Evolutionary conservation across 2,888 invertebrate genomes (phyloP).

Genomic region (Diaphora mendica): DNA sequence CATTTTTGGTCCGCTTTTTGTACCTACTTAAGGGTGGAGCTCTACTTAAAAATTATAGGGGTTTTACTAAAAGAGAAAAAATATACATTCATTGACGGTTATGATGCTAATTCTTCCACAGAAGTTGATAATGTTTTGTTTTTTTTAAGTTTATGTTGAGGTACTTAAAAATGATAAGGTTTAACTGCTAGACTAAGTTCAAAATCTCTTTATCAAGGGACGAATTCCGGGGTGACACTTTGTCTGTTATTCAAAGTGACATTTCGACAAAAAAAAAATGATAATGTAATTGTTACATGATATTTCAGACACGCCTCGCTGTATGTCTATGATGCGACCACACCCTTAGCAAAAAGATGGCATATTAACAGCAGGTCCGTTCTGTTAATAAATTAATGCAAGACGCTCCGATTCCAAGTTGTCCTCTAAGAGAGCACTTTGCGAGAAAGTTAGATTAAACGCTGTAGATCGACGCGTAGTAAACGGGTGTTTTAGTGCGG

Average conservation of each 20-base stretch:
- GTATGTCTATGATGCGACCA: slow-evolving; percentile 8
- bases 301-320: background rate
- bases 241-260: background rate
- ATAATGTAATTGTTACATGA: background rate
- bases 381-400: slow-evolving; percentile 64
- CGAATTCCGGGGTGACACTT: background rate
- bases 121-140: too few relatives aligned
- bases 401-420: slow-evolving; percentile 60
- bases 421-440: slow-evolving; percentile 68
- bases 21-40: background rate
- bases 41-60: background rate
- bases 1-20: slow-evolving; percentile 24
- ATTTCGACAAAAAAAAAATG: background rate
- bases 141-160: background rate
- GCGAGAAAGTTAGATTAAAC: slow-evolving; percentile 80
- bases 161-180: background rate
- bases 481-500: slow-evolving; percentile 66
- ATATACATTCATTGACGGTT: background rate
- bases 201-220: background rate
- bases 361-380: slow-evolving; percentile 34
- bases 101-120: background rate
- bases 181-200: background rate
- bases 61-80: background rate
- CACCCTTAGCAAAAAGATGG: slow-evolving; percentile 12
- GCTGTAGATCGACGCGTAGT: slow-evolving; percentile 73